Percentiles rank a stretch among this genome's conserved stretches.
Conservation (phyloP, 2,888 invertebrate species). For the Chrysolina americana region DNA sequence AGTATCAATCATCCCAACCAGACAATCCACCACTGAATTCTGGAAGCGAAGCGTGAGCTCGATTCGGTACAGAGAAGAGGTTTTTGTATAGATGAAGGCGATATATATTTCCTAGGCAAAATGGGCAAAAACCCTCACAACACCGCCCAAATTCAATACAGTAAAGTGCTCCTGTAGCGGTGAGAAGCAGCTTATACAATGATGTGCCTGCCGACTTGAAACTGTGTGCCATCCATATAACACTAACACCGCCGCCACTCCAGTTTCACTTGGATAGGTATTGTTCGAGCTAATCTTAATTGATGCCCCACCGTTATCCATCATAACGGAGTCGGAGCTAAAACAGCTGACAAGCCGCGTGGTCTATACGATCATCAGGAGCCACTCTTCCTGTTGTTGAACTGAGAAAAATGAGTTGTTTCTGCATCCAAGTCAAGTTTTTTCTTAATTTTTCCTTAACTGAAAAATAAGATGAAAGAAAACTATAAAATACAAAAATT, state of each 20-base stretch:
- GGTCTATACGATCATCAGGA: slow-evolving; percentile 36
- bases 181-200: slow-evolving; percentile 56
- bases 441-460: too few species aligned
- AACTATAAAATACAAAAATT: too few species aligned
- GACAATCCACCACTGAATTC: slow-evolving; percentile 1
- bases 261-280: slow-evolving; percentile 65
- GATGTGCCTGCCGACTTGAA: slow-evolving; percentile 49
- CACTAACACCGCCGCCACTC: slow-evolving; percentile 31
- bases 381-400: slow-evolving; percentile 18
- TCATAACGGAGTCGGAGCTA: slow-evolving; percentile 67
- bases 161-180: slow-evolving; percentile 67
- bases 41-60: neutral
- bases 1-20: neutral
- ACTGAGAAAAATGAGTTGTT: slow-evolving; percentile 36
- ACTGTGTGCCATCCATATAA: slow-evolving; percentile 49
- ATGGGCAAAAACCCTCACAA: slow-evolving; percentile 64
- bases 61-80: slow-evolving; percentile 39
- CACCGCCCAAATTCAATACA: slow-evolving; percentile 69
- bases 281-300: slow-evolving; percentile 70
- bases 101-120: slow-evolving; percentile 58
- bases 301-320: slow-evolving; percentile 70
- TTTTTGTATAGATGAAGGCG: slow-evolving; percentile 53
- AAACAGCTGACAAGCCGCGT: slow-evolving; percentile 63
- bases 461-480: too few species aligned
- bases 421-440: too few species aligned